phyloP scores from a whole-genome alignment of 53 echinoderm and acorn worm species.

The Temnopleurus reevesii region DNA sequence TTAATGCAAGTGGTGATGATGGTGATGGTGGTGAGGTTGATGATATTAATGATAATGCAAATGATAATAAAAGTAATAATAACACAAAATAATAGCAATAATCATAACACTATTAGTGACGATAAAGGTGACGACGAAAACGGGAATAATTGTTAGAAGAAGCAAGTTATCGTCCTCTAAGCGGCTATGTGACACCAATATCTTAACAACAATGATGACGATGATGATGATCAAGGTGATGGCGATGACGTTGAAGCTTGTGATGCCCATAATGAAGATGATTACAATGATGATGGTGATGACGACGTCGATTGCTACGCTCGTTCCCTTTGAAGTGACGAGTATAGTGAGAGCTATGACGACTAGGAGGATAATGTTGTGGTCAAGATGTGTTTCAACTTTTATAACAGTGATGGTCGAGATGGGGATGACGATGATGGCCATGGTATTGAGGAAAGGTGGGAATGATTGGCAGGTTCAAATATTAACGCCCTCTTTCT shows the following conservation, averaged over 20 bases:
- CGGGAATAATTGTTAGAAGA: neutral
- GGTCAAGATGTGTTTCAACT: too few species aligned
- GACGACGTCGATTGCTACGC: too few species aligned
- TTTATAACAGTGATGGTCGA: too few species aligned
- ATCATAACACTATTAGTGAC: neutral
- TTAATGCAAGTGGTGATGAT: neutral
- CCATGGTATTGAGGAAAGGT: too few species aligned
- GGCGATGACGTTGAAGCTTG: neutral
- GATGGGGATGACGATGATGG: too few species aligned
- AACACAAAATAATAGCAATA: neutral
- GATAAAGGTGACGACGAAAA: neutral
- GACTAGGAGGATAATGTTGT: too few species aligned
- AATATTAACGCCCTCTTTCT: slow-evolving; percentile 19
- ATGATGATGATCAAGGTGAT: neutral
- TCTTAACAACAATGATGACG: neutral
- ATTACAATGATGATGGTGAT: neutral
- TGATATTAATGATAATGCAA: slow-evolving; percentile 13
- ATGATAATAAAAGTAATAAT: too few species aligned
- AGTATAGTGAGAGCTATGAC: too few species aligned
- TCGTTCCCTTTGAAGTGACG: too few species aligned
- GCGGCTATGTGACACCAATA: too few species aligned
- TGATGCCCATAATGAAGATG: neutral
- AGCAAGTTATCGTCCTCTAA: too few species aligned
- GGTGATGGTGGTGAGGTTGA: neutral
- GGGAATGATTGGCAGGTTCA: neutral